Base-by-base conservation (phyloP, 2,888 invertebrate species). In the Hypselothyrea guttata region DNA sequence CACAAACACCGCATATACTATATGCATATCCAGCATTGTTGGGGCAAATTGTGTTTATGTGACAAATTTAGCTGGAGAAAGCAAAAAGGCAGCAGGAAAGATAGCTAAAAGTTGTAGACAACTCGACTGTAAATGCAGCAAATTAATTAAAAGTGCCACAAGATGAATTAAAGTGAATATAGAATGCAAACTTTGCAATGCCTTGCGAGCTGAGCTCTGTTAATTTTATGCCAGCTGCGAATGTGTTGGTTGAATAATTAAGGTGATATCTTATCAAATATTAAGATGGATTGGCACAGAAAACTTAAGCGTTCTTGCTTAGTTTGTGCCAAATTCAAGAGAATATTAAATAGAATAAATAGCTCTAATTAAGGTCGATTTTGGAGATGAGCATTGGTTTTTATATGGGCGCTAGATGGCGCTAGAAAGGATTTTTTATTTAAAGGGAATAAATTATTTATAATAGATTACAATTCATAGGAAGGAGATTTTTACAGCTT, bases 81-180 rank as follows among this genome's bases (percentile, higher is more conserved):
- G 13, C 12, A 4, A 56, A 42, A 44, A n/a, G 11, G 5, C 15
- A 45, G n/a, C n/a, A n/a, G n/a, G n/a, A 22, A 22, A 22, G 5
- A 22, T 22, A 5, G 22, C 3, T 22, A 56, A 58, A 59, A 58
- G 45, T 22, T 55, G 31, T 15, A 63, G 33, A 41, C 7, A 15
- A 31, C 18, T 51, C 35, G 47, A 59, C 55, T 55, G 67, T 30
- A 75, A 72, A 73, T 58, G 69, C 61, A 77, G 73, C 77, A 81
- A 77, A 81, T 77, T 73, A 77, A 78, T 78, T 81, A 64, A 79
- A 79, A 65, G 46, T 79, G 75, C 44, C 63, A 57, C 55, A 72
- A 34, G 72, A 64, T 59, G 59, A 75, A 79, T 73, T 60, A 45
- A 67, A 70, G 51, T 35, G 13, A 49, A 59, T 59, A 38, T 40